These are phyloP conservation scores for Diarsia brunnea DNA, from an alignment of 2,888 invertebrate genomes.

Conservation along the genomic window DNA sequence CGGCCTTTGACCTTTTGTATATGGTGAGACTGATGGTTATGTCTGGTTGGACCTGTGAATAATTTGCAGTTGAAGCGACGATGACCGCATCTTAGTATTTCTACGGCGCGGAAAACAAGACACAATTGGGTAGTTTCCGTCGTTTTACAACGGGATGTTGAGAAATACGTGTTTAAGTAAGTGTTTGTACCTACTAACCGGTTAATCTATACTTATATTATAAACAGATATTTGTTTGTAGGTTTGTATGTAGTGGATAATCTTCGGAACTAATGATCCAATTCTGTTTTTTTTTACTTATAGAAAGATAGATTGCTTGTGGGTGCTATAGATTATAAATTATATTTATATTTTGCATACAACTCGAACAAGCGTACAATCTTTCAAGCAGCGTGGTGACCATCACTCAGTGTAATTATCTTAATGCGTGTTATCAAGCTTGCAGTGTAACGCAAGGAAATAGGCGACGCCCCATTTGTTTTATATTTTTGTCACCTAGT, in stretches of 20 bases:
- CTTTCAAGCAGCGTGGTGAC: not conserved
- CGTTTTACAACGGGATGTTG: constrained; percentile 2
- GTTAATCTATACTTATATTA: no score
- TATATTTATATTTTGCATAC: no score
- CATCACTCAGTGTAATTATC: not conserved
- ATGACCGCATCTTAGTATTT: not conserved
- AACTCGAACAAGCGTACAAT: not conserved
- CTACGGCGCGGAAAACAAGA: constrained; percentile 3
- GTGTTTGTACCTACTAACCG: not conserved
- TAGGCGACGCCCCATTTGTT: not conserved
- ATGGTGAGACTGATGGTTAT: not conserved
- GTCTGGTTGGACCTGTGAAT: no score
- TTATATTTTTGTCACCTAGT: not conserved
- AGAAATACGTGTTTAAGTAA: not conserved
- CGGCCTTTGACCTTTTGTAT: not conserved
- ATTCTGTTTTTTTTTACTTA: no score
- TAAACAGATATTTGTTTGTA: no score
- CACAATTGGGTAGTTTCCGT: constrained; percentile 9
- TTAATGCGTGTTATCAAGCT: not conserved
- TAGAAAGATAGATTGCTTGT: no score
- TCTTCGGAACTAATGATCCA: no score
- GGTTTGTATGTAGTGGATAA: no score
- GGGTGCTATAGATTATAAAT: no score
- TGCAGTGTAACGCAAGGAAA: no score
- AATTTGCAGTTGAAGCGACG: not conserved